Evolutionary conservation across 1,140 invertebrate genomes (phyloP).

Genomic region (Rhysida immarginata): DNA sequence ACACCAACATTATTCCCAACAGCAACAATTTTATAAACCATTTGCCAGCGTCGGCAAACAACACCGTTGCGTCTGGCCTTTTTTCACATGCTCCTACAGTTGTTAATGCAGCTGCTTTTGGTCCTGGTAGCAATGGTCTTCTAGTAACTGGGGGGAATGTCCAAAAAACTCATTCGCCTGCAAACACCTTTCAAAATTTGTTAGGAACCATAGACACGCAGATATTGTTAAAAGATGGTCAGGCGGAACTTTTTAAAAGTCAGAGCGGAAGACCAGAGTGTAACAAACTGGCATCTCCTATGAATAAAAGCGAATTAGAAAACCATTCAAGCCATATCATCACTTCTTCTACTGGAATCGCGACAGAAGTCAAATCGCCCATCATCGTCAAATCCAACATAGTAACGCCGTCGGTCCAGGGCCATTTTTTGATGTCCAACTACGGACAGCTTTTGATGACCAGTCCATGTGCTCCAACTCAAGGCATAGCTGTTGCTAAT

Average conservation of each 20-base stretch:
- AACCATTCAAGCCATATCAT: neutral
- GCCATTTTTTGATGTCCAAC: conserved; percentile 15
- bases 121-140: neutral
- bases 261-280: neutral
- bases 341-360: neutral
- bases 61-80: neutral
- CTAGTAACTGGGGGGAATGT: neutral
- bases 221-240: neutral
- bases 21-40: neutral
- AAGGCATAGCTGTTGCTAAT: conserved; percentile 12
- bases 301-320: neutral
- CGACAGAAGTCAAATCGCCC: neutral
- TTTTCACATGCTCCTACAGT: neutral
- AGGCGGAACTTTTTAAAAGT: neutral
- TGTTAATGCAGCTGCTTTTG: neutral
- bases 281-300: neutral
- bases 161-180: conserved; percentile 43
- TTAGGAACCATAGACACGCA: conserved; percentile 34
- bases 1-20: neutral
- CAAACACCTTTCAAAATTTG: conserved; percentile 64
- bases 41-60: neutral
- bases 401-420: neutral
- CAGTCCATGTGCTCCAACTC: conserved; percentile 10
- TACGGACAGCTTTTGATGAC: conserved; percentile 16
- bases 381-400: conserved; percentile 4